Base-by-base conservation (phyloP, 2,797 vertebrate genomes). In the Malurus splendens region DNA sequence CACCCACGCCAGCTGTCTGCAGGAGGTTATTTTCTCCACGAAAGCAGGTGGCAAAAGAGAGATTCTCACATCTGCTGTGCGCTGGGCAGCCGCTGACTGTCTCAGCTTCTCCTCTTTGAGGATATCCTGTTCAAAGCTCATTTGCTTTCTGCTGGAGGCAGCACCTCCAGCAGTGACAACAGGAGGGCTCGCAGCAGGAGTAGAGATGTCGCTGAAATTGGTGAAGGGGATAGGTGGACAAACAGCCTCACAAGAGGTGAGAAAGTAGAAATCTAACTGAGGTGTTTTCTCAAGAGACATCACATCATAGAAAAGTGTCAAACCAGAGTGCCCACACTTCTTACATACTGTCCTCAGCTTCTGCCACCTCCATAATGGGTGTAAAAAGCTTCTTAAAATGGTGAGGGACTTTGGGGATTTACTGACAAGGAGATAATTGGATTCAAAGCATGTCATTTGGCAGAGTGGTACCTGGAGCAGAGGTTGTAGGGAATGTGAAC, bases 361-460 rank as follows among this genome's bases (percentile, higher is more conserved):
- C 54, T 77, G 61, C 36, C 72, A 71, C 85, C 38, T 89, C 65
- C 54, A 19, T 51, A 82, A 77, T 3, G 33, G 41, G 65, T 74
- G 74, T 51, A 72, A 48, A 92, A 89, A 87, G 70, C 74, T 86
- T 61, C 83, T 87, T 78, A 68, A 81, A 81, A 41, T 66, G 33
- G 16, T 55, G 64, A 62, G 55, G 52, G 67, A 44, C 76, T 91
- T 87, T 62, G 68, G 55, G 38, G 67, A 61, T 70, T 72, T 81
- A 70, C 74, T 81, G 59, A 76, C 28, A 73, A 72, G 52, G 41
- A 86, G 67, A 61, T 87, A 75, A 83, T 44, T 5, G 0, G 25
- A 41, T 67, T 88, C 67, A 70, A 66, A 64, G 16, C 39, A 5
- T 55, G 52, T 72, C 1, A 0, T 48, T 76, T 82, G 62, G 24